Evolutionary conservation across 2,888 invertebrate species (phyloP).

Genomic region (Pollenia griseotomentosa): DNA sequence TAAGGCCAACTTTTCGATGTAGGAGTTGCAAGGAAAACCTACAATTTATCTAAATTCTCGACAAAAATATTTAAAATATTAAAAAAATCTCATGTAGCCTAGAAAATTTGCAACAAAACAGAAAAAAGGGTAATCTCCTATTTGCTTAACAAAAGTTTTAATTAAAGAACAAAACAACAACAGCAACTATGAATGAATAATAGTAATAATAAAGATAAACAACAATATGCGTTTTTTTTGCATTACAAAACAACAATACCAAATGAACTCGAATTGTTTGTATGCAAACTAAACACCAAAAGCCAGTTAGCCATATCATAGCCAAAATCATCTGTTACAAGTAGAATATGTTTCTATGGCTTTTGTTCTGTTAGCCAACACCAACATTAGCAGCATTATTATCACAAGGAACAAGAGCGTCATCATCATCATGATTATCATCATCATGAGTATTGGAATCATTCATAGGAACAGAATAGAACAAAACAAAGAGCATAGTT

Average conservation of each 20-base stretch:
- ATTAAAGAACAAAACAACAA: slow-evolving; percentile 57
- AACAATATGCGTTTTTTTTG: slow-evolving; percentile 51
- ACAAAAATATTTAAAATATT: no score
- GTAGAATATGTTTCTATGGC: slow-evolving; percentile 53
- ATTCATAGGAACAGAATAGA: slow-evolving; percentile 29
- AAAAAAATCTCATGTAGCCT: not conserved
- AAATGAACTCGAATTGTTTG: slow-evolving; percentile 54
- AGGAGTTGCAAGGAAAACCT: not conserved
- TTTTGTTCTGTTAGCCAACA: slow-evolving; percentile 48
- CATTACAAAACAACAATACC: slow-evolving; percentile 58
- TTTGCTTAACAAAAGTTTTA: slow-evolving; percentile 58
- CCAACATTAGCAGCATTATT: slow-evolving; percentile 33
- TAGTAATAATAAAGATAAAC: slow-evolving; percentile 53
- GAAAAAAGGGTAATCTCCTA: slow-evolving; percentile 7
- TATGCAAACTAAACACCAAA: slow-evolving; percentile 43
- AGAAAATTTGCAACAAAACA: not conserved
- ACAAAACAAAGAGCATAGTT: not conserved
- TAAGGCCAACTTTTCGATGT: not conserved
- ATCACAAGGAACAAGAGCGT: slow-evolving; percentile 42
- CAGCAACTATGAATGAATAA: slow-evolving; percentile 41
- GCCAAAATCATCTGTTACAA: slow-evolving; percentile 57
- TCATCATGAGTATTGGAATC: slow-evolving; percentile 28
- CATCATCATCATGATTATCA: slow-evolving; percentile 39
- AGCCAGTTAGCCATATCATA: slow-evolving; percentile 68
- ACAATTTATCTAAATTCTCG: no score